Evolutionary conservation across 2,797 vertebrate species (phyloP), one percentile per base, ranked within the genome.

Genomic region (Gymnocypris eckloni): DNA sequence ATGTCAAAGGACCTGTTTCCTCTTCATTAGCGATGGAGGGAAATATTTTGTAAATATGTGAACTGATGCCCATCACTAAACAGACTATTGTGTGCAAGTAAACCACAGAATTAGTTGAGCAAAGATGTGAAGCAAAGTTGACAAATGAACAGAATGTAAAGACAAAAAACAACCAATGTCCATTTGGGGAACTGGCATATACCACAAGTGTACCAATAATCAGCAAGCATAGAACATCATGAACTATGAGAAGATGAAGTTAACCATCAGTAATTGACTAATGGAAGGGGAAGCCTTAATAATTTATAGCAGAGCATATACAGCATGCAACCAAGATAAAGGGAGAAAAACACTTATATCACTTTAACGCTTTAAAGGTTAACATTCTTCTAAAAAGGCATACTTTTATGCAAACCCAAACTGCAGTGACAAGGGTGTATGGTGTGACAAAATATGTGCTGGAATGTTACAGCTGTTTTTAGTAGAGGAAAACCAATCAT

Each of bases 151-250:
- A 15, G 33, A 54, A 25, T n/a, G 9, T 71, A 1, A 73, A 48
- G 20, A 10, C 12, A 16, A 18, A 73, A 61, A 73, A 25, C 13
- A 59, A 61, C 52, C 11, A 77, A 9, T n/a, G 33, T 18, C 10
- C 16, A 82, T 43, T 28, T 75, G 70, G 7, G 41, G 41, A 6
- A 39, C 18, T 83, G 82, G 20, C 33, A 66, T 20, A 16, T 66
- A 67, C 71, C 43, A 39, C 28, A 76, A 54, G 71, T 75, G 73
- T 50, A 75, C 41, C 28, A 76, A 4, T 76, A 59, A 25, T 37
- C 41, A 83, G 16, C n/a, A 37, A 52, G 12, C 20, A 64, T 7
- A 4, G 67, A 59, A n/a, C 45, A 25, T 56, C 18, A 56, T 76
- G 15, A 56, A 71, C 64, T 67, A 16, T 37, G 6, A 67, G 15